phyloP scores from a whole-genome alignment of 1,140 invertebrate genomes.

The Zaprionus kolodkinae region DNA sequence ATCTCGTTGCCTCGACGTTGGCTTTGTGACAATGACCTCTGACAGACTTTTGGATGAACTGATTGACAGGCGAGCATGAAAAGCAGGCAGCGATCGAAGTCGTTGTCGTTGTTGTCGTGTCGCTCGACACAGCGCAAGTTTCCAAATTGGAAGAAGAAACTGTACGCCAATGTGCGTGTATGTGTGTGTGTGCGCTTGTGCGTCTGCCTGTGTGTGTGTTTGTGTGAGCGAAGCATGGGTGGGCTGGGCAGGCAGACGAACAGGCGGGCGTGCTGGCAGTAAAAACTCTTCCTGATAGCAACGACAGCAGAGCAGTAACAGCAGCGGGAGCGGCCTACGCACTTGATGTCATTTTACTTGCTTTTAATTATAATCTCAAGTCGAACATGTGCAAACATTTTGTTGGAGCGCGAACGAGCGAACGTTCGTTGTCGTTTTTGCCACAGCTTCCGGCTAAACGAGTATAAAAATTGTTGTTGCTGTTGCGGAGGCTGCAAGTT shows the following conservation, averaged over 20 bases:
- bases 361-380: conserved; percentile 49
- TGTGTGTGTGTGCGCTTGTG: conserved; percentile 12
- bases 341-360: conserved; percentile 1
- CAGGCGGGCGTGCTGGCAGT: neutral
- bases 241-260: neutral
- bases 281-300: conserved; percentile 37
- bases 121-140: conserved; percentile 4
- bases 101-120: neutral
- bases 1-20: conserved; percentile 11
- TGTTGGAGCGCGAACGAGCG: conserved; percentile 4
- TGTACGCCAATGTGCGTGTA: neutral
- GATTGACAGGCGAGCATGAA: conserved; percentile 61
- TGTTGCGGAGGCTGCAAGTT: conserved; percentile 33
- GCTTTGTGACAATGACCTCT: conserved; percentile 45
- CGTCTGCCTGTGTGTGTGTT: neutral
- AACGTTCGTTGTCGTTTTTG: neutral
- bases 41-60: conserved; percentile 56
- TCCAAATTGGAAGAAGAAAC: conserved; percentile 36
- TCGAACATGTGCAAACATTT: conserved; percentile 29
- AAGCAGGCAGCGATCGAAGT: conserved; percentile 35
- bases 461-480: conserved; percentile 21
- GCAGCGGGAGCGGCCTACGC: neutral
- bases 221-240: conserved; percentile 7
- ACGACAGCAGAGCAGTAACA: neutral
- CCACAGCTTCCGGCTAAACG: conserved; percentile 53